Percentiles rank a stretch among this genome's conserved stretches.
Evolutionary conservation across 2,888 invertebrate genomes (phyloP).

Genomic region (Nomada hirtipes): DNA sequence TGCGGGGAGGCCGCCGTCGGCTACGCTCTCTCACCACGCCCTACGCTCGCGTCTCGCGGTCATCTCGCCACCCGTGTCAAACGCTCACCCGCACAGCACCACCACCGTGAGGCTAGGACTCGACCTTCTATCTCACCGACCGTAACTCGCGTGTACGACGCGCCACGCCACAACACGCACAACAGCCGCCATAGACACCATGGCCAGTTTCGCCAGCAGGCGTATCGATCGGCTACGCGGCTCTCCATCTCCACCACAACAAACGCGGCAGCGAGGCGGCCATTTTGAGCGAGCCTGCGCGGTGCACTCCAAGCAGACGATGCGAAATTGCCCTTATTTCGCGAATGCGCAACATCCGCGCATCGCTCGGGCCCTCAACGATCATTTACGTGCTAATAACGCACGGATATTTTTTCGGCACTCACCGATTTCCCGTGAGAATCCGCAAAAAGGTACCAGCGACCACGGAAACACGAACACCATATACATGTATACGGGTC

Average conservation of each 20-base stretch:
- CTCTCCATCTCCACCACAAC: conserved; percentile 76
- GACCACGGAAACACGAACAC: conserved; percentile 78
- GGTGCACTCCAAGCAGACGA: conserved; percentile 82
- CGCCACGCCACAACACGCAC: conserved; percentile 77
- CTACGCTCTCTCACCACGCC: conserved; percentile 73
- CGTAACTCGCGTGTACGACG: conserved; percentile 70
- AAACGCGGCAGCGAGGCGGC: conserved; percentile 79
- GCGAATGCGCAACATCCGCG: conserved; percentile 55
- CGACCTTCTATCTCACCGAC: conserved; percentile 70
- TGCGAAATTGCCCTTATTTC: conserved; percentile 74
- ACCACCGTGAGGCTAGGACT: conserved; percentile 60
- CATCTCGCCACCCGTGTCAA: conserved; percentile 60
- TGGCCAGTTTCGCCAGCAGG: conserved; percentile 77
- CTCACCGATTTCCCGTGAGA: conserved; percentile 75
- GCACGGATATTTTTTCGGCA: conserved; percentile 51
- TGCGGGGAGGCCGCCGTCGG: conserved; percentile 76
- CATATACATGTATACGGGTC: conserved; percentile 79
- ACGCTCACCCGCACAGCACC: conserved; percentile 60
- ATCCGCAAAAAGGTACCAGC: conserved; percentile 70
- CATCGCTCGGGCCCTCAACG: conserved; percentile 46
- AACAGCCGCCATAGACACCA: conserved; percentile 80
- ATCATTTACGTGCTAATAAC: conserved; percentile 55
- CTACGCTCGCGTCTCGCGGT: conserved; percentile 68
- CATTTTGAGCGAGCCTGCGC: conserved; percentile 85
- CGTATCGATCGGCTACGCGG: conserved; percentile 82